A percentile compares a stretch with the other conserved stretches of the same genome.
phyloP scores from a whole-genome alignment of 2,797 vertebrate genomes.

The Poecilia gillii region DNA sequence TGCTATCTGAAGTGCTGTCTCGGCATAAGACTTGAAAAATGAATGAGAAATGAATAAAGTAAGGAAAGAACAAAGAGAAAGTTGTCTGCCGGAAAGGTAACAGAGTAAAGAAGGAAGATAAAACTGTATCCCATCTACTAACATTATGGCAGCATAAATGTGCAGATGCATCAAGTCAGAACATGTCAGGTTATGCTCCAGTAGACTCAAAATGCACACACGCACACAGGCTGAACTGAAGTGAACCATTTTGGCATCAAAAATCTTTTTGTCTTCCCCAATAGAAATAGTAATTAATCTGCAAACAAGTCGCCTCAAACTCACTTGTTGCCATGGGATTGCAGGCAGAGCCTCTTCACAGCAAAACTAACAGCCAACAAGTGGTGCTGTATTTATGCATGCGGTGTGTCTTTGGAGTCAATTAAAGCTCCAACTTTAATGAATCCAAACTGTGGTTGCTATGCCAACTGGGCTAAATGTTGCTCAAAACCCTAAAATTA shows the following conservation, averaged over 20 bases:
- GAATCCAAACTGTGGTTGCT: slow-evolving; percentile 43
- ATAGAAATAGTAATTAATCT: slow-evolving; percentile 50
- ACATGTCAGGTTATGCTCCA: slow-evolving; percentile 3
- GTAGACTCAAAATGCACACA: slow-evolving; percentile 22
- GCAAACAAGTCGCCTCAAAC: slow-evolving; percentile 35
- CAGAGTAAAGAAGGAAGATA: slow-evolving; percentile 18
- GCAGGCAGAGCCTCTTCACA: slow-evolving; percentile 5
- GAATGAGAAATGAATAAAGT: slow-evolving; percentile 59
- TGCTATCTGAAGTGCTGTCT: slow-evolving; percentile 38
- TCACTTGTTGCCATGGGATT: slow-evolving; percentile 61
- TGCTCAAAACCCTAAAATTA: slow-evolving; percentile 61
- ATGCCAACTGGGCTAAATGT: slow-evolving; percentile 60
- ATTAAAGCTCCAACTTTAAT: slow-evolving; percentile 22
- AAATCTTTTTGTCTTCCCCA: slow-evolving; percentile 26
- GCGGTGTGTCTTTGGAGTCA: neutral
- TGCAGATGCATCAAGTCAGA: slow-evolving; percentile 30
- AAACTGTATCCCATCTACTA: slow-evolving; percentile 22
- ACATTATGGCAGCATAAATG: slow-evolving; percentile 22
- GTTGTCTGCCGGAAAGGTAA: slow-evolving; percentile 35
- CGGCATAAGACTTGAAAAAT: slow-evolving; percentile 60
- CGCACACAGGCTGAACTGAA: slow-evolving; percentile 10
- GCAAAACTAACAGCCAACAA: neutral
- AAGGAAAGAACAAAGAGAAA: slow-evolving; percentile 57
- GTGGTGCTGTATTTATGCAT: neutral
- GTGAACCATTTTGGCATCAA: slow-evolving; percentile 28